Base-by-base conservation (phyloP, 1,140 invertebrate species). In the Anadara kagoshimensis region DNA sequence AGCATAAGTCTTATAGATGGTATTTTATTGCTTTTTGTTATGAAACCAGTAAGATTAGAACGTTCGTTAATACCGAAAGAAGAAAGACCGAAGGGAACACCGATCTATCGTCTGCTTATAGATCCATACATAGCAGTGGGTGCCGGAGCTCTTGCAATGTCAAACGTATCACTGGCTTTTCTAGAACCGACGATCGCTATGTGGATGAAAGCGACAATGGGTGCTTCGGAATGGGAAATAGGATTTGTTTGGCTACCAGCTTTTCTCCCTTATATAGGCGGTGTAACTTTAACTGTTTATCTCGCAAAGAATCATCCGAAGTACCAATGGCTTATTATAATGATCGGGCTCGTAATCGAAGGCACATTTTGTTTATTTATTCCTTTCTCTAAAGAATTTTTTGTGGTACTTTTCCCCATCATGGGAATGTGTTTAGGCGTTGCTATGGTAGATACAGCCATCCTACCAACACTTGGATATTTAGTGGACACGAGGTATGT, bases 201-300 rank as follows among this genome's bases (percentile, higher is more conserved):
- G 0, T 99, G 98, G 98, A 99, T 99, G 97, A 96, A 98, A 90
- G 96, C 98, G 77, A 95, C 90, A 16, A 94, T 99, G 87, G 75
- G 85, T n/a, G 95, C 95, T 63, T 95, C 97, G 56, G 97, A 98
- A 86, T 99, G 97, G 96, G 96, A 99, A 86, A 97, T 99, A 79
- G 98, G 98, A 14, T 97, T 99, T 93, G 97, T 99, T 58, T 99
- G 98, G 98, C 90, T 99, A 49, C 98, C 98, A 0, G 97, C 98
- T 0, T 99, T 99, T 91, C 95, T 99, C 81, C 98, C 98, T 0
- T 98, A 99, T 85, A 97, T 99, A 0, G 90, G 97, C 43, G 98
- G 98, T 22, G 98, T 99, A 0, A 92, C 98, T 11, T 92, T 99
- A 0, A 99, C 98, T 0, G 98, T 99, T 0, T 97, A 96, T 89